Percentiles rank a stretch among this genome's conserved stretches.
phyloP scores from a whole-genome alignment of 2,113 vertebrate genomes.

The Alces alces region DNA sequence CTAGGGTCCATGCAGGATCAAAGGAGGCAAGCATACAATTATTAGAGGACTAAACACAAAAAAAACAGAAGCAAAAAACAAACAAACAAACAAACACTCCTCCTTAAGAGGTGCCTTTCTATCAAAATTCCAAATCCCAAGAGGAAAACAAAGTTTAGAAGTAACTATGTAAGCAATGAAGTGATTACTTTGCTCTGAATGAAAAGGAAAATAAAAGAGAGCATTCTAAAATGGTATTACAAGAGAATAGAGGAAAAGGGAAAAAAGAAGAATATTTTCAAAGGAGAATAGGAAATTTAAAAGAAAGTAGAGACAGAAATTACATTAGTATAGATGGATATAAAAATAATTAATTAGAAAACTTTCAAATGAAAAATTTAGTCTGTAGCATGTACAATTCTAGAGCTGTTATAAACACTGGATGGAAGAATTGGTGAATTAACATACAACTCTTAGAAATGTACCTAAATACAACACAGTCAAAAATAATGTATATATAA shows the following conservation, averaged over 20 bases:
- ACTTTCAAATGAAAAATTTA: background rate
- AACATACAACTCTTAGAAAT: background rate
- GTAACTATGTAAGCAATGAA: background rate
- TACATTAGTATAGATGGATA: background rate
- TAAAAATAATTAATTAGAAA: conserved; percentile 12
- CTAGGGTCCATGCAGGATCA: background rate
- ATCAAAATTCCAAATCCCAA: background rate
- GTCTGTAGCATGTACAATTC: background rate
- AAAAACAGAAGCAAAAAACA: background rate
- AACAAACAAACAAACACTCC: background rate
- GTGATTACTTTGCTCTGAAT: background rate
- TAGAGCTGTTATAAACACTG: background rate
- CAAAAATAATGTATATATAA: background rate
- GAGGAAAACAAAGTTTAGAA: background rate
- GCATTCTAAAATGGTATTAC: background rate
- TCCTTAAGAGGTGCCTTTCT: background rate
- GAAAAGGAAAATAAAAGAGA: background rate
- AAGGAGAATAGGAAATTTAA: background rate
- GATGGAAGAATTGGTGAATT: background rate
- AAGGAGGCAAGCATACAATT: background rate
- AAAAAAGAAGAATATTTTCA: background rate
- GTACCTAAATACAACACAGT: background rate
- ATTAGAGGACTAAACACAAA: background rate
- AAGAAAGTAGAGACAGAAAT: background rate
- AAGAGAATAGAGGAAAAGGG: background rate